Percentiles rank a stretch among this genome's conserved stretches.
These are phyloP conservation scores for Odontophorus gujanensis DNA, from an alignment of 2,113 vertebrate genomes.

Conservation along the genomic window DNA sequence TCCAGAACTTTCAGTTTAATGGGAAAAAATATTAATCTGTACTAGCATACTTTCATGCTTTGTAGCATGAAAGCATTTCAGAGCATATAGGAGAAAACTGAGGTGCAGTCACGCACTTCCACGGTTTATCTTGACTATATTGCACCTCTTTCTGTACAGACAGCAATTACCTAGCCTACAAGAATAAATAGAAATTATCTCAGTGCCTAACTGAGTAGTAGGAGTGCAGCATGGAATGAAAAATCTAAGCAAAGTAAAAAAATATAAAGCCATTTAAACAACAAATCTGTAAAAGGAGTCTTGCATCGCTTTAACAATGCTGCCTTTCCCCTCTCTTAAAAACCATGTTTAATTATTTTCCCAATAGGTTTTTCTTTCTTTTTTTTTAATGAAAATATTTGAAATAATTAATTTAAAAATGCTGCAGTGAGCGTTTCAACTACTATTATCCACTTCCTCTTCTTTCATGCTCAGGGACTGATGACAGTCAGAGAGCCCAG, in stretches of 20 bases:
- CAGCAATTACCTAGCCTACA: not conserved
- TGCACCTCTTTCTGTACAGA: not conserved
- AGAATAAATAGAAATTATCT: not conserved
- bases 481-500: conserved; percentile 20
- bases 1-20: not conserved
- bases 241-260: not conserved
- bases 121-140: not conserved
- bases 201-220: not conserved
- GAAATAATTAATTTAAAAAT: conserved; percentile 33
- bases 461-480: not conserved
- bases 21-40: not conserved
- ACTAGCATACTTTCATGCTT: not conserved
- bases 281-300: not conserved
- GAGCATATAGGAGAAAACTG: not conserved
- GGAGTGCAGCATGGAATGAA: not conserved
- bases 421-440: not conserved
- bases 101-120: not conserved
- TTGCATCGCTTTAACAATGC: not conserved
- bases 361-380: not conserved
- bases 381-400: conserved; percentile 26
- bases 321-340: not conserved
- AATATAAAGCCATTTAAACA: not conserved
- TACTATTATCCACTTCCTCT: not conserved
- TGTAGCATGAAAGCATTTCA: not conserved
- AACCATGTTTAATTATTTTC: not conserved